Percentiles rank a stretch among this genome's conserved stretches.
Conservation (phyloP, 1,140 invertebrate genomes). For the Patella vulgata region DNA sequence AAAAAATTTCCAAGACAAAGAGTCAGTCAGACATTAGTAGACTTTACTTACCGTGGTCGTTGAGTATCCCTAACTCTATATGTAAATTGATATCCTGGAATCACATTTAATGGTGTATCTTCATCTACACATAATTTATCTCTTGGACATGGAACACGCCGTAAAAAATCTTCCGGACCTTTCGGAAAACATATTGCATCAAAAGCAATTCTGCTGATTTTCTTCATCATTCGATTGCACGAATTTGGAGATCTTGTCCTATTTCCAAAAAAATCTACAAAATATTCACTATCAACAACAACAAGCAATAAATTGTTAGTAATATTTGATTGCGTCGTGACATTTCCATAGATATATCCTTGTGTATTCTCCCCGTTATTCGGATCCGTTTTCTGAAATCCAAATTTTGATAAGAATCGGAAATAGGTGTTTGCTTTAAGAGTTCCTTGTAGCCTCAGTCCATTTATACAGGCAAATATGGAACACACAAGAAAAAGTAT, state of each 20-base stretch:
- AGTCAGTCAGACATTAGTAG: no score
- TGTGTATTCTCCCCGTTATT: constrained; percentile 82
- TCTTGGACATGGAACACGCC: constrained; percentile 85
- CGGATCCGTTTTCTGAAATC: constrained; percentile 94
- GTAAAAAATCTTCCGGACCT: constrained; percentile 82
- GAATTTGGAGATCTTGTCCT: constrained; percentile 73
- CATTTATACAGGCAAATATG: neutral
- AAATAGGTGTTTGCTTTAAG: constrained; percentile 80
- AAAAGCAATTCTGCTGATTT: constrained; percentile 83
- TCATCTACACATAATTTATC: constrained; percentile 86
- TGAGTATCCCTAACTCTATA: constrained; percentile 88
- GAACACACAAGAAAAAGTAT: neutral
- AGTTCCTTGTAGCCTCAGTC: constrained; percentile 60
- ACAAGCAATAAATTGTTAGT: constrained; percentile 80
- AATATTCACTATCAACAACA: constrained; percentile 86
- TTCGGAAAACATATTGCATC: constrained; percentile 84
- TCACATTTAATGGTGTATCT: constrained; percentile 81
- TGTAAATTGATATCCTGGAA: constrained; percentile 91
- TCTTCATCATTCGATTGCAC: constrained; percentile 86
- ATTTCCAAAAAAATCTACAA: constrained; percentile 89
- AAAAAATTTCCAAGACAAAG: no score
- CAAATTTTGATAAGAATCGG: constrained; percentile 92
- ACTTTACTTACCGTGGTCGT: constrained; percentile 81
- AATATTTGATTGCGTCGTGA: constrained; percentile 76
- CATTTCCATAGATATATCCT: constrained; percentile 95